Evolutionary conservation across 2,888 invertebrate species (phyloP), one percentile per base, ranked within the genome.

Genomic region (Orthonychiurus folsomi): DNA sequence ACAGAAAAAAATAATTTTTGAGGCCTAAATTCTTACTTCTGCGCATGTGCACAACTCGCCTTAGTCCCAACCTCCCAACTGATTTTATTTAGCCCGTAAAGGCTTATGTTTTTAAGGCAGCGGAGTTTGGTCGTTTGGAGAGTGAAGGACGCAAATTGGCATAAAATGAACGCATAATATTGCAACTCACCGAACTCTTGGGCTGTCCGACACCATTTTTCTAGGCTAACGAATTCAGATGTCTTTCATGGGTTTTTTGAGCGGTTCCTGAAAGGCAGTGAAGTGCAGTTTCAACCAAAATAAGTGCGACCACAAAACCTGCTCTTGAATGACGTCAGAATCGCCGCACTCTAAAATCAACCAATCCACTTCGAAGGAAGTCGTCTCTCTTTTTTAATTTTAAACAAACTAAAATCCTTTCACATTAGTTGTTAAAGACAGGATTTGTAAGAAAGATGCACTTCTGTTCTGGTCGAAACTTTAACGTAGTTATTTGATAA

Each of bases 171-270:
- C 15, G 5, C 9, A 37, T 9, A 37, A 37, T 37, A 37, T 37
- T 37, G 5, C 25, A 25, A 56, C 61, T 64, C 60, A 65, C 65
- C 61, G 60, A 3, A 65, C 63, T 47, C 63, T 53, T 21, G 65
- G 65, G 55, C 61, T 63, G 57, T 65, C 65, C 54, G 65, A 65
- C 37, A 65, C 65, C 65, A 65, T 65, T n/a, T 52, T 52, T 52
- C 12, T 52, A 23, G 52, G 52, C 9, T n/a, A 37, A 37, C 15
- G 37, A 9, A 37, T 37, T 5, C 15, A 37, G 15, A 37, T 37
- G 37, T 37, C 15, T 15, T 37, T 15, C 5, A 37, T 37, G 5
- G 15, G 37, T 37, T 37, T 37, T 37, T 5, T 5, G 15, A 37
- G 37, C 9, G 15, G 37, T 37, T 37, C n/a, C n/a, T n/a, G n/a